phyloP scores from a whole-genome alignment of 2,113 vertebrate genomes.

The Riparia riparia region DNA sequence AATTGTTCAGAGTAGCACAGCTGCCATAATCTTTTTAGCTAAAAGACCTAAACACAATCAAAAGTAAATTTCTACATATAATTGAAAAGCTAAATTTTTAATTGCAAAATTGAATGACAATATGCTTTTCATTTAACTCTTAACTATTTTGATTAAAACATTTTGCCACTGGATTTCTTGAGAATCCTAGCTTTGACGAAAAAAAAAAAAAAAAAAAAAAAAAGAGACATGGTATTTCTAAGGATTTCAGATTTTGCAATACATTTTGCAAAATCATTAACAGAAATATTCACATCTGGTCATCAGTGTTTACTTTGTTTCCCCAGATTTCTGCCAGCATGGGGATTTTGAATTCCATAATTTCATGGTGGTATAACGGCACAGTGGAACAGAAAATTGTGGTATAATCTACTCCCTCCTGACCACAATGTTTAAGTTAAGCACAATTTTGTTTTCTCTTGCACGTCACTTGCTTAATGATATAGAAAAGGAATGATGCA shows the following conservation, averaged over 20 bases:
- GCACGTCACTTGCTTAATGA: not conserved
- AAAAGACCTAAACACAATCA: not conserved
- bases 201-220: not conserved
- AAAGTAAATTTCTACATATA: not conserved
- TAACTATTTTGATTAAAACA: not conserved
- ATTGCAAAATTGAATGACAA: not conserved
- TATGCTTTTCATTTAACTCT: not conserved
- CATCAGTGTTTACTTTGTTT: not conserved
- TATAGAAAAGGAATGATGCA: not conserved
- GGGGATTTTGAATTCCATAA: not conserved
- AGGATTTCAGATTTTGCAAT: not conserved
- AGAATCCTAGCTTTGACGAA: not conserved
- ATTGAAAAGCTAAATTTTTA: not conserved
- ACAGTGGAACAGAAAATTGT: not conserved
- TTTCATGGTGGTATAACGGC: not conserved
- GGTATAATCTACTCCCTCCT: not conserved
- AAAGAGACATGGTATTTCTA: not conserved
- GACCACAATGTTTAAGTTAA: not conserved
- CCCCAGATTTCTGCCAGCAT: not conserved
- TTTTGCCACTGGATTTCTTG: not conserved
- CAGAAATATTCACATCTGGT: not conserved
- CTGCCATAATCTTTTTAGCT: not conserved
- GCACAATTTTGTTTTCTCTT: not conserved
- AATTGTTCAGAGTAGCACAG: not conserved
- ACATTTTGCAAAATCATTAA: not conserved